These are phyloP conservation scores for Dryobotodes eremita DNA, from an alignment of 2,888 invertebrate genomes.

Conservation along the genomic window DNA sequence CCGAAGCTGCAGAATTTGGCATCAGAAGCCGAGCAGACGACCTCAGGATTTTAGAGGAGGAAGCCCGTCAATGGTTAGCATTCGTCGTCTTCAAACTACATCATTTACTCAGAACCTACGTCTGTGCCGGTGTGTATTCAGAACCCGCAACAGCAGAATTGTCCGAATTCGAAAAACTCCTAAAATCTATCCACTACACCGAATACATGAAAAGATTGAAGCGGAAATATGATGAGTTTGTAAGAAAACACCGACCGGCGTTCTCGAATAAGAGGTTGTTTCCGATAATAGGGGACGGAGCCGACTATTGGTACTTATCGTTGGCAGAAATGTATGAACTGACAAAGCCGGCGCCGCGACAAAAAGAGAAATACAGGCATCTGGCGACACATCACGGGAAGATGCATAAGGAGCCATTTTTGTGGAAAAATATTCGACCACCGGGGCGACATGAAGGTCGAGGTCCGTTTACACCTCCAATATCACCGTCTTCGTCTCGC, in stretches of 20 bases:
- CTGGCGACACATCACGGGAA: constrained; percentile 79
- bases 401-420: constrained; percentile 83
- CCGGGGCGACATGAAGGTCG: constrained; percentile 71
- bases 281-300: constrained; percentile 86
- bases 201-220: constrained; percentile 86
- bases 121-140: constrained; percentile 84
- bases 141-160: constrained; percentile 79
- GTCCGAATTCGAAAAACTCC: constrained; percentile 85
- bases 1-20: constrained; percentile 85
- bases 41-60: constrained; percentile 84
- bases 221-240: constrained; percentile 86
- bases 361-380: constrained; percentile 75
- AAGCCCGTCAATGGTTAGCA: constrained; percentile 86
- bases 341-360: constrained; percentile 72
- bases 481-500: constrained; percentile 47
- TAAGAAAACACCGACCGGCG: constrained; percentile 83
- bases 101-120: constrained; percentile 84
- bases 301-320: constrained; percentile 89
- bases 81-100: constrained; percentile 88
- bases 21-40: constrained; percentile 85
- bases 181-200: constrained; percentile 85
- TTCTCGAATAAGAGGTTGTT: constrained; percentile 86
- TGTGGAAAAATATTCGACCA: constrained; percentile 82
- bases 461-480: constrained; percentile 80
- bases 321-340: constrained; percentile 88